Evolutionary conservation across 2,113 vertebrate genomes (phyloP).

Genomic region (Oceanodroma tethys): DNA sequence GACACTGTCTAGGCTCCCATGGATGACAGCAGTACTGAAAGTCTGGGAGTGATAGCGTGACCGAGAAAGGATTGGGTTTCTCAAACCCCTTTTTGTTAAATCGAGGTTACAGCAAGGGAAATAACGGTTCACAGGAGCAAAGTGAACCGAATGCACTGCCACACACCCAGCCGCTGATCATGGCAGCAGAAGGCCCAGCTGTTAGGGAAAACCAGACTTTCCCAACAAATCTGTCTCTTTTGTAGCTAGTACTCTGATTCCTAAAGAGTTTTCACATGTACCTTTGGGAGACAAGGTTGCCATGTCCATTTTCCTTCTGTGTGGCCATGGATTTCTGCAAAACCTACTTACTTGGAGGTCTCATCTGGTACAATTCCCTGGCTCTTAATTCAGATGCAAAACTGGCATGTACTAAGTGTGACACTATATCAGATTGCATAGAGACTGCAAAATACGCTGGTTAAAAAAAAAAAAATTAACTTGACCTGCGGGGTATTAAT

Average conservation of each 20-base stretch:
- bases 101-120: background rate
- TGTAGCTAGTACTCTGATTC: background rate
- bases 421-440: conserved; percentile 39
- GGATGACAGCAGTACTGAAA: background rate
- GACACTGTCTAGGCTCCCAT: background rate
- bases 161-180: background rate
- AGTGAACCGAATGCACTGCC: background rate
- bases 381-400: conserved; percentile 2
- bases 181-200: background rate
- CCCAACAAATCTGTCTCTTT: background rate
- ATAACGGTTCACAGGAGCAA: background rate
- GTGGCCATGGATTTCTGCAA: background rate
- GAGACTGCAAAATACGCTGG: conserved; percentile 45
- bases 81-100: background rate
- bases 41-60: background rate
- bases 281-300: background rate
- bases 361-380: background rate
- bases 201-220: background rate
- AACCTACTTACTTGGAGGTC: conserved; percentile 34
- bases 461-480: background rate
- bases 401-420: conserved; percentile 14
- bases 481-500: conserved; percentile 73
- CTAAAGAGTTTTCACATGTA: background rate
- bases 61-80: background rate
- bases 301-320: background rate